A percentile compares a stretch with the other conserved stretches of the same genome.
These are phyloP conservation scores for Troides helena DNA, from an alignment of 2,888 invertebrate species.

Conservation along the genomic window DNA sequence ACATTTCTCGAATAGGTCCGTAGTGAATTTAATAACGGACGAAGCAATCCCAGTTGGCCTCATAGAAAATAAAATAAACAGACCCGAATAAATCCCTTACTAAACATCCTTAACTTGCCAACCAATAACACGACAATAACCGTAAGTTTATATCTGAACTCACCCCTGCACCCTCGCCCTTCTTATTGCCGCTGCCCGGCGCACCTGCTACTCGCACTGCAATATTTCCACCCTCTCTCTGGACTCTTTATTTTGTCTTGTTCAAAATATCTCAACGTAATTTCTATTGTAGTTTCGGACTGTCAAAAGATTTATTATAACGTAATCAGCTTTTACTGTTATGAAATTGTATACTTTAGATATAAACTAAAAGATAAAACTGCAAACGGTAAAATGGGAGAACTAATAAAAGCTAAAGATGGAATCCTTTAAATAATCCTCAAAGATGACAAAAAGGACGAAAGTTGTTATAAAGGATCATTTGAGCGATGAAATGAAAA, in stretches of 20 bases:
- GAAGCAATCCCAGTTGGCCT: constrained; percentile 16
- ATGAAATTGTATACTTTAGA: too few relatives aligned
- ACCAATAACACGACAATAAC: constrained; percentile 48
- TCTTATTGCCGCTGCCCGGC: constrained; percentile 48
- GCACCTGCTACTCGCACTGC: constrained; percentile 62
- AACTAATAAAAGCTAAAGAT: too few relatives aligned
- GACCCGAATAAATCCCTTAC: constrained; percentile 31
- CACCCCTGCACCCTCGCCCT: constrained; percentile 32
- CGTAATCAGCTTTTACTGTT: too few relatives aligned
- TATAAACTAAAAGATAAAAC: too few relatives aligned
- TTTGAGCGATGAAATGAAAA: too few relatives aligned
- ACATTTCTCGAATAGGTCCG: constrained; percentile 6
- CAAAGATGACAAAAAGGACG: too few relatives aligned
- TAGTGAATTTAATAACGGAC: constrained; percentile 24
- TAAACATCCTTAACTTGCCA: constrained; percentile 36
- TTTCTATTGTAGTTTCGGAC: neutral
- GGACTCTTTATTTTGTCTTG: constrained; percentile 42
- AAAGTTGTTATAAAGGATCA: too few relatives aligned
- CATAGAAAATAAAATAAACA: constrained; percentile 31
- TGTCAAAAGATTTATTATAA: too few relatives aligned
- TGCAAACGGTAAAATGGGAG: too few relatives aligned
- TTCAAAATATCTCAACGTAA: constrained; percentile 21
- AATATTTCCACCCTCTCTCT: constrained; percentile 57
- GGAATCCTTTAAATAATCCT: too few relatives aligned
- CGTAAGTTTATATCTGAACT: constrained; percentile 45